Percentiles rank a stretch among this genome's conserved stretches.
These are phyloP conservation scores for Macropodus opercularis DNA, from an alignment of 2,797 vertebrate species.

Conservation along the genomic window DNA sequence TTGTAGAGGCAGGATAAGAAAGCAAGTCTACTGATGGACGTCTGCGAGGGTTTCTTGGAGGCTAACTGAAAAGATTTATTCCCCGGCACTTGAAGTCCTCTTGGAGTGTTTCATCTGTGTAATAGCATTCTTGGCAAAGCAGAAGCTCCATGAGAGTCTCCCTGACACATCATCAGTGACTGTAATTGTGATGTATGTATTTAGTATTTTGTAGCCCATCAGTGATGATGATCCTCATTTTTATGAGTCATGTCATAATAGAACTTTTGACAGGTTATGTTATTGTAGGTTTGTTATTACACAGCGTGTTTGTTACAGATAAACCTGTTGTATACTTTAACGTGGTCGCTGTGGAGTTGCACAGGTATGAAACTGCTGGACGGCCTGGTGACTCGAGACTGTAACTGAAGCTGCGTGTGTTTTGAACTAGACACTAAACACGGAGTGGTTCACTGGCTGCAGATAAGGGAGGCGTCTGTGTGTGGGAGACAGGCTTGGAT, in stretches of 20 bases:
- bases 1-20: conserved; percentile 13
- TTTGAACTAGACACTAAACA: not conserved
- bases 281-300: no score
- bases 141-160: conserved; percentile 20
- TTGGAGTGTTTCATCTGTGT: conserved; percentile 64
- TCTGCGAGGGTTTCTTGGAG: not conserved
- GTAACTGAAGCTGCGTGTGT: conserved; percentile 1
- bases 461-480: not conserved
- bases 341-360: conserved; percentile 26
- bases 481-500: not conserved
- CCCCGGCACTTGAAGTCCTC: conserved; percentile 39
- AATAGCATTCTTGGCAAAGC: conserved; percentile 71
- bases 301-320: no score
- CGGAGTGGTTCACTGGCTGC: not conserved
- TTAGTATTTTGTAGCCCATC: conserved; percentile 28
- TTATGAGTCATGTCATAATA: conserved; percentile 30
- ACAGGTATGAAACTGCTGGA: conserved; percentile 3
- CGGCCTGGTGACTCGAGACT: not conserved
- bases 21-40: conserved; percentile 6
- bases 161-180: conserved; percentile 53
- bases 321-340: conserved; percentile 36
- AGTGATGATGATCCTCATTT: conserved; percentile 46
- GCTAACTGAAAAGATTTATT: conserved; percentile 51
- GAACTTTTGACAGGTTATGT: no score
- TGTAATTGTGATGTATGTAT: conserved; percentile 54